These are phyloP conservation scores for Adoxophyes honmai DNA, from an alignment of 1,140 invertebrate genomes.

Conservation along the genomic window DNA sequence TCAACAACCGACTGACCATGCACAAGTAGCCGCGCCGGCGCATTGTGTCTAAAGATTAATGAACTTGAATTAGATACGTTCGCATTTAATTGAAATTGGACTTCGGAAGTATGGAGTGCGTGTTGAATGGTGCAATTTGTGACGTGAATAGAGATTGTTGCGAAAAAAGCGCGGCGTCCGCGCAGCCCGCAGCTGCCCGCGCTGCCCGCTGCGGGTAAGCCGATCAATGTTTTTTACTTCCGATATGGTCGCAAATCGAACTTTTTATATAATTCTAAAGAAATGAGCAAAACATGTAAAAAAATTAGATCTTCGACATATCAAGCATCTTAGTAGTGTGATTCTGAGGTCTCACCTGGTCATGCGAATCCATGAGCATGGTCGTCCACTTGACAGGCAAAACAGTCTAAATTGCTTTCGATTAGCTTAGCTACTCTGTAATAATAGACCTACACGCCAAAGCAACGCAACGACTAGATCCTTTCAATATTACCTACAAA, in stretches of 20 bases:
- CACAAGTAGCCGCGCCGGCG: conserved; percentile 54
- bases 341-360: too few species aligned
- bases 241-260: background rate
- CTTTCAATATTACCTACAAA: too few species aligned
- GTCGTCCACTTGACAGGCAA: too few species aligned
- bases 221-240: conserved; percentile 63
- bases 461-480: too few species aligned
- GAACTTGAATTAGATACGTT: conserved; percentile 72
- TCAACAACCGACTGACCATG: conserved; percentile 74
- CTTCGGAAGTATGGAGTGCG: conserved; percentile 63
- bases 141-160: conserved; percentile 55
- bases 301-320: too few species aligned
- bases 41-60: conserved; percentile 62
- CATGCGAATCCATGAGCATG: too few species aligned
- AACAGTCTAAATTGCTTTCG: too few species aligned
- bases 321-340: too few species aligned
- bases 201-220: conserved; percentile 47
- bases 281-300: too few species aligned
- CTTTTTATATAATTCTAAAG: background rate
- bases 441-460: too few species aligned
- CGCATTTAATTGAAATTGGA: conserved; percentile 68
- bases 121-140: conserved; percentile 60
- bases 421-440: too few species aligned
- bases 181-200: conserved; percentile 58
- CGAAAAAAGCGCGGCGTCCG: conserved; percentile 48